phyloP scores from a whole-genome alignment of 2,797 vertebrate genomes.

The Propithecus deckenii region DNA sequence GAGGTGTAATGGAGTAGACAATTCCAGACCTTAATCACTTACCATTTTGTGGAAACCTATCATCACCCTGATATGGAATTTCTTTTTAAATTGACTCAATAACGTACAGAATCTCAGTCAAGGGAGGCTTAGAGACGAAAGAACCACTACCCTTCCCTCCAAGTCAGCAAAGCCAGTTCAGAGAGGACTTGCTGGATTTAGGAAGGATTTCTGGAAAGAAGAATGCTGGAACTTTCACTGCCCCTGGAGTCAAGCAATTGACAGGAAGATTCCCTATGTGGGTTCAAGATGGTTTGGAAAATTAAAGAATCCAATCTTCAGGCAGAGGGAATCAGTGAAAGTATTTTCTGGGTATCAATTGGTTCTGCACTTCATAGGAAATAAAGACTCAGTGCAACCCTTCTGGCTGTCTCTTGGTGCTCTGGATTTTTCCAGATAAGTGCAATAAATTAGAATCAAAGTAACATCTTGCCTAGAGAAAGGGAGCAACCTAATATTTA shows the following conservation, averaged over 20 bases:
- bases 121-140: not conserved
- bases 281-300: not conserved
- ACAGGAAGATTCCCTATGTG: not conserved
- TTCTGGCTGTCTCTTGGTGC: not conserved
- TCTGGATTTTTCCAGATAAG: not conserved
- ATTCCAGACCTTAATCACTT: not conserved
- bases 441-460: not conserved
- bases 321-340: not conserved
- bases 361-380: not conserved
- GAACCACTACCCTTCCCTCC: not conserved
- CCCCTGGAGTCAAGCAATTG: not conserved
- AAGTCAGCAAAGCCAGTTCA: not conserved
- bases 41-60: not conserved
- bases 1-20: not conserved
- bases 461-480: not conserved
- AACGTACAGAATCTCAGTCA: not conserved
- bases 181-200: not conserved
- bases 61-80: not conserved
- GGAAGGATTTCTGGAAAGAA: not conserved
- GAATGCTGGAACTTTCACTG: not conserved
- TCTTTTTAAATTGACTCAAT: not conserved
- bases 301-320: not conserved
- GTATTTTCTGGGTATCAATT: conserved; percentile 26
- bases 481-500: conserved; percentile 12
- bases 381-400: not conserved